These are phyloP conservation scores for Megamerina dolium DNA, from an alignment of 2,888 invertebrate species.

Conservation along the genomic window DNA sequence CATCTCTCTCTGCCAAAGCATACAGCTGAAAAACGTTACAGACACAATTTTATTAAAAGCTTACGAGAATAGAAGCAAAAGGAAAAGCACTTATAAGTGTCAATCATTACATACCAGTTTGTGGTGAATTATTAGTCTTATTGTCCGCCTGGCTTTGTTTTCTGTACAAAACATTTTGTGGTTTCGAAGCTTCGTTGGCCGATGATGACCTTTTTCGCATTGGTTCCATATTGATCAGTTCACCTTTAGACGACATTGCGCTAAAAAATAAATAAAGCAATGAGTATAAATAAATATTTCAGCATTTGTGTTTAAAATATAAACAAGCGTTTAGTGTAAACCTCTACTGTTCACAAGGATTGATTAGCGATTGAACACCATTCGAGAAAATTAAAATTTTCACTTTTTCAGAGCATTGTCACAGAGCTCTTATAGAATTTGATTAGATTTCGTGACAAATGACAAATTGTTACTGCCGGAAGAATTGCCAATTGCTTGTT, in stretches of 20 bases:
- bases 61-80: conserved; percentile 3
- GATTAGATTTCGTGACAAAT: no score
- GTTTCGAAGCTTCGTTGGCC: conserved; percentile 65
- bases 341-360: no score
- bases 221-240: conserved; percentile 61
- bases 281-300: no score
- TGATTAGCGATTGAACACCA: no score
- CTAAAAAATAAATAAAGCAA: conserved; percentile 22
- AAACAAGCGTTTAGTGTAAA: no score
- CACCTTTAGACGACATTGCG: conserved; percentile 42
- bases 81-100: no score
- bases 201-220: conserved; percentile 64
- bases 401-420: no score
- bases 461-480: no score
- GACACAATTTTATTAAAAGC: not conserved
- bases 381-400: conserved; percentile 4
- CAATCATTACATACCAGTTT: conserved; percentile 10
- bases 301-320: no score
- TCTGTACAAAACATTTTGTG: conserved; percentile 55
- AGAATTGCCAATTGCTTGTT: no score
- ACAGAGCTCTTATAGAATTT: no score
- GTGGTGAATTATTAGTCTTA: conserved; percentile 39
- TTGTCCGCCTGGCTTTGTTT: conserved; percentile 58
- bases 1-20: conserved; percentile 59
- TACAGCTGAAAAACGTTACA: conserved; percentile 13